Evolutionary conservation across 2,113 vertebrate species (phyloP), one percentile per base, ranked within the genome.

Genomic region (Stomatorhinus ivindoensis): DNA sequence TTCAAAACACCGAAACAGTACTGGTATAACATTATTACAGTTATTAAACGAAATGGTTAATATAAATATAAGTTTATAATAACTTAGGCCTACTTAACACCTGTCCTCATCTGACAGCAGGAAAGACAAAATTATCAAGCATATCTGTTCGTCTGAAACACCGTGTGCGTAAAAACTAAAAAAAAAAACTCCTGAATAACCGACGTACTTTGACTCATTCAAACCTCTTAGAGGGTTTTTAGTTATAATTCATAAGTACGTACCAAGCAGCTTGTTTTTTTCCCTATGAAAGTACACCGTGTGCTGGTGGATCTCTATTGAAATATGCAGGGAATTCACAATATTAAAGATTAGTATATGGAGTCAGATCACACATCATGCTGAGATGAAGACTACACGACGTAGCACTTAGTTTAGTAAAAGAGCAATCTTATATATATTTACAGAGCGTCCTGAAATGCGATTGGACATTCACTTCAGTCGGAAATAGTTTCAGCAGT

Each of bases 381-480:
- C 73, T 39, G 31, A 42, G 31, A 80, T 19, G 35, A 35, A 42
- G 73, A 42, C 31, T 80, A 80, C 35, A 19, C 35, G 35, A 80
- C 31, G 31, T 80, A 42, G 31, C 17, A 42, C 73, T 35, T 42
- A 11, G 69, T 76, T 76, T 39, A 17, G 15, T 80, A 42, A 80
- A 80, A 46, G 82, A 84, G 82, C 39, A 24, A 83, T 83, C 39
- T 94, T 95, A 94, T 94, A 94, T 94, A 94, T 94, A 95, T 95
- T 95, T 91, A 93, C 93, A 91, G 92, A 93, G 92, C 91, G 87
- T 92, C 90, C 65, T 69, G 87, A 69, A 76, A 91, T 82, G 91
- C 91, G 86, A 98, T 98, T 98, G 97, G 97, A 55, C 91, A 92
- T 91, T 92, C 91, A 89, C 89, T 90, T 91, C 92, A 94, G 96